phyloP scores from a whole-genome alignment of 2,888 invertebrate genomes.

The Limnephilus lunatus region DNA sequence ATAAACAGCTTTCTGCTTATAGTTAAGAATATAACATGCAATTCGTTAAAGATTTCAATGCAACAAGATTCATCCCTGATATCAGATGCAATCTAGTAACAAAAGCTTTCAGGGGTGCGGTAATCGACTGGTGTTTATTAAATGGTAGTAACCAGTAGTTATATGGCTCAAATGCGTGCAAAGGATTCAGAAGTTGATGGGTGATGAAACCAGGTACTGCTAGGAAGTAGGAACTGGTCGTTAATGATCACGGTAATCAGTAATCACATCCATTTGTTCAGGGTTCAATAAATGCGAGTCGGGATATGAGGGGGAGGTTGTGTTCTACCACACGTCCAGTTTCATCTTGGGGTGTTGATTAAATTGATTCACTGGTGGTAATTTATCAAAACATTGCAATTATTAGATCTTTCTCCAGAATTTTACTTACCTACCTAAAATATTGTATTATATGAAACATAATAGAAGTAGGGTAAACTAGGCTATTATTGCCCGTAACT shows the following conservation, averaged over 20 bases:
- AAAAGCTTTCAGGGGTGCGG: neutral
- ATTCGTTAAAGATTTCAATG: neutral
- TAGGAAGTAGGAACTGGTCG: neutral
- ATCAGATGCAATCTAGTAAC: neutral
- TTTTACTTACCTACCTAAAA: neutral
- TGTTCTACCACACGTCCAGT: neutral
- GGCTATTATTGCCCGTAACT: too few species aligned
- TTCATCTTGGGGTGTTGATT: neutral
- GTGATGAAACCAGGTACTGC: neutral
- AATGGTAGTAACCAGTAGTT: constrained; percentile 9
- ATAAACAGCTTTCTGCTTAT: too few species aligned
- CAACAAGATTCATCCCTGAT: neutral
- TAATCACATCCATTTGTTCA: constrained; percentile 4
- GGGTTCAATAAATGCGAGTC: neutral
- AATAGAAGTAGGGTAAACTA: too few species aligned
- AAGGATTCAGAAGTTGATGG: neutral
- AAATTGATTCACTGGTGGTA: neutral
- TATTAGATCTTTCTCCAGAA: neutral
- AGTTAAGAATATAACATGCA: neutral
- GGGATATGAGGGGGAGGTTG: neutral
- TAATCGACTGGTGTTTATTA: constrained; percentile 39
- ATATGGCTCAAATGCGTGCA: constrained; percentile 17
- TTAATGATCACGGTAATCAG: neutral
- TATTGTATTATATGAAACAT: too few species aligned
- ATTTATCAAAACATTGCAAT: neutral